Evolutionary conservation across 2,113 vertebrate species (phyloP).

Genomic region (Pelecanus crispus): DNA sequence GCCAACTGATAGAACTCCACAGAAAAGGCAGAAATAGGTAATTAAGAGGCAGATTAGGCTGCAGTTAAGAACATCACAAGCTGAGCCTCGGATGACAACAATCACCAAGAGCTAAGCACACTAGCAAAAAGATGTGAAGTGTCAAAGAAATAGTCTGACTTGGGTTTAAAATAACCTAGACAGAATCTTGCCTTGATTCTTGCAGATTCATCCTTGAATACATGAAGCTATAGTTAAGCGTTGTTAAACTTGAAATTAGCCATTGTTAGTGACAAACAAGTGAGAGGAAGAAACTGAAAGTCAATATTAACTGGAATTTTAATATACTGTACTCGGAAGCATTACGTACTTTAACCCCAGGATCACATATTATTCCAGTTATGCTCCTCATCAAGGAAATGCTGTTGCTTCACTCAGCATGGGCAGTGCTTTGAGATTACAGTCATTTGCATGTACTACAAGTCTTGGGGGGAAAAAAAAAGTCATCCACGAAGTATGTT

Average conservation of each 20-base stretch:
- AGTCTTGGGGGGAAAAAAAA: too few relatives aligned
- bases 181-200: neutral
- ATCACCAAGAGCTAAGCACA: neutral
- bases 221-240: neutral
- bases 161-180: neutral
- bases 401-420: neutral
- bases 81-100: neutral
- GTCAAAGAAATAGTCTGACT: neutral
- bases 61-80: neutral
- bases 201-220: neutral
- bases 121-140: accelerated
- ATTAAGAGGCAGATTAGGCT: neutral
- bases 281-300: neutral
- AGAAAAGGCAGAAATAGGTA: neutral
- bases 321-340: neutral
- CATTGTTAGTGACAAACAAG: neutral
- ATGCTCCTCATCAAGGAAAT: neutral
- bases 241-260: neutral
- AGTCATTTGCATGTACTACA: neutral
- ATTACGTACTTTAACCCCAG: neutral
- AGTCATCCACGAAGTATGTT: accelerated
- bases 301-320: neutral
- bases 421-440: neutral
- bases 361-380: neutral
- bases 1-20: accelerated